These are phyloP conservation scores for Chironomus riparius DNA, from an alignment of 2,888 invertebrate genomes.

Conservation along the genomic window DNA sequence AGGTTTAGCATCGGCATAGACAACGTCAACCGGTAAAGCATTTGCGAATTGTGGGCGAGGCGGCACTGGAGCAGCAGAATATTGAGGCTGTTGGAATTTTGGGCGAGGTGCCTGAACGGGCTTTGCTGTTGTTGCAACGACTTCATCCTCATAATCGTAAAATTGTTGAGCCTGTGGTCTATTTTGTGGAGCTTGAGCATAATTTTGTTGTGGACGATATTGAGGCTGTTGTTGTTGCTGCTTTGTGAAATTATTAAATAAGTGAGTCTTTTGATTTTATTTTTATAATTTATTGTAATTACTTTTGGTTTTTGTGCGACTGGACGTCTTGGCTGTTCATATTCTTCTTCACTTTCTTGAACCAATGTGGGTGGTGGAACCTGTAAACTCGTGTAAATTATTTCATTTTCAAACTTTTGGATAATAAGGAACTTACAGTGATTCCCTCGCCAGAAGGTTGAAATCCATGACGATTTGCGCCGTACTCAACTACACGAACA, in stretches of 20 bases:
- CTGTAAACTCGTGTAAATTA: not conserved
- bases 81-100: conserved; percentile 28
- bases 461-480: conserved; percentile 68
- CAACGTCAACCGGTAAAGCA: not conserved
- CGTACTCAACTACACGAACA: conserved; percentile 36
- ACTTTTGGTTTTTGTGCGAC: conserved; percentile 17
- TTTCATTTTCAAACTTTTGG: not conserved
- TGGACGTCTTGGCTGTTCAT: conserved; percentile 30
- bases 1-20: not conserved
- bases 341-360: conserved; percentile 42
- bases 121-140: conserved; percentile 18
- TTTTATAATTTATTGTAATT: not conserved
- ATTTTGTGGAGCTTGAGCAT: not conserved
- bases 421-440: conserved; percentile 47
- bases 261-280: not conserved
- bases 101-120: conserved; percentile 31
- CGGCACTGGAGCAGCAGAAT: conserved; percentile 33
- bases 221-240: not conserved
- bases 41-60: conserved; percentile 32
- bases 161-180: conserved; percentile 32
- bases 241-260: not conserved
- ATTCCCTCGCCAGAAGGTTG: conserved; percentile 80
- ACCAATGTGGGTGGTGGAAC: conserved; percentile 48
- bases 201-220: not conserved
- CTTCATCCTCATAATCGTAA: conserved; percentile 36